phyloP scores from a whole-genome alignment of 2,888 invertebrate genomes.

The Platerodrilus igneus region DNA sequence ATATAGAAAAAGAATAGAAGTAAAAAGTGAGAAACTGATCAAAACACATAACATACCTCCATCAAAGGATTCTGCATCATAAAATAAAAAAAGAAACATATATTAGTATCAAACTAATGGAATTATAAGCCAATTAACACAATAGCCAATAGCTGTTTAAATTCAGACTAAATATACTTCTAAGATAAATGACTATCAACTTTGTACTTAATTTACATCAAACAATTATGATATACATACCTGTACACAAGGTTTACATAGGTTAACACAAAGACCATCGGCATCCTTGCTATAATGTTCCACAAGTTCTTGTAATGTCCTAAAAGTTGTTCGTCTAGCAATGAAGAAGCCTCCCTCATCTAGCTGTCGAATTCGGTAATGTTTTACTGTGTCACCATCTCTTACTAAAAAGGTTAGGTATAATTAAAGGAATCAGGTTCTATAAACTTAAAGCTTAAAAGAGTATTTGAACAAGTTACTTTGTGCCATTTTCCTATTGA shows the following conservation, averaged over 20 bases:
- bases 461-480: not conserved
- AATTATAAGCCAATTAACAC: constrained; percentile 10
- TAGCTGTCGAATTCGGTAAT: constrained; percentile 96
- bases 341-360: constrained; percentile 99
- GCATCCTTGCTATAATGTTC: constrained; percentile 97
- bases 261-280: constrained; percentile 96
- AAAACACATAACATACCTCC: constrained; percentile 32
- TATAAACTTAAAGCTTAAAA: not conserved
- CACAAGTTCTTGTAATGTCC: constrained; percentile 93
- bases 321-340: constrained; percentile 94
- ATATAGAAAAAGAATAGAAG: constrained; percentile 6
- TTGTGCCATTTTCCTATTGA: not conserved
- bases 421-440: constrained; percentile 2
- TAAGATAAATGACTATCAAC: too few species aligned
- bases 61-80: constrained; percentile 33
- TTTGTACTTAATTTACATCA: constrained; percentile 4
- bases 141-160: constrained; percentile 33
- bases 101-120: constrained; percentile 14
- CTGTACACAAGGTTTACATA: constrained; percentile 92
- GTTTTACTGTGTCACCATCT: constrained; percentile 98
- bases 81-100: constrained; percentile 24
- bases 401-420: constrained; percentile 65
- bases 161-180: constrained; percentile 22
- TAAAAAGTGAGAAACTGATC: constrained; percentile 12
- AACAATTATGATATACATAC: constrained; percentile 46